Evolutionary conservation across 2,797 vertebrate species (phyloP), one percentile per base, ranked within the genome.

Genomic region (Uromys caudimaculatus): DNA sequence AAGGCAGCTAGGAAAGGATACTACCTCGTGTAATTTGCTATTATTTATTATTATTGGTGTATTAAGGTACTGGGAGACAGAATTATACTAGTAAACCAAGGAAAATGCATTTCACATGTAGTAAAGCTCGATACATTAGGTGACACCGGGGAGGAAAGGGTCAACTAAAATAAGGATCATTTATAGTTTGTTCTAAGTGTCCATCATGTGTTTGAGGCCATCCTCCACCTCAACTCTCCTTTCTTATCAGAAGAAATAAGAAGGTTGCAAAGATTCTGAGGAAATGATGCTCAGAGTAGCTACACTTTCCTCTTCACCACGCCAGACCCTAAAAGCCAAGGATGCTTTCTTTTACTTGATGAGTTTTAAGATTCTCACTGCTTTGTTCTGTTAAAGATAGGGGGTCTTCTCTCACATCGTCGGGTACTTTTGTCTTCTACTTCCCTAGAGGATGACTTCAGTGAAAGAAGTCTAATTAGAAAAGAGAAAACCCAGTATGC

Each of bases 331-430:
- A 38, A 86, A 86, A 83, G 69, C 6, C 71, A 91, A 89, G 27
- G 11, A 47, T 3, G 47, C 3, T 85, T 41, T 67, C 3, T 85
- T 41, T 67, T 67, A 50, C 5, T 87, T 44, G 24, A 41, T 16
- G 16, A 35, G 41, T 95, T 64, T 92, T 29, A 89, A 78, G 29
- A 77, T 38, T 86, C 89, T 91, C 67, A 35, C 84, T 90, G 52
- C 13, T 87, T 77, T 67, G 64, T 2, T 27, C 10, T 91, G 58
- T 56, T 93, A 89, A 83, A 64, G 1, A 0, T 60, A 85, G 62
- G 81, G 12, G 9, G 2, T 64, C 0, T 86, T 95, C 62, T 52
- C 62, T 35, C 24, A 54, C 27, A 47, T 91, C 29, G 41, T 89
- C 9, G 29, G 44, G 29, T 78, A 50, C 3, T 62, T 41, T 81